phyloP scores from a whole-genome alignment of 2,797 vertebrate genomes.

The Cheirogaleus major region DNA sequence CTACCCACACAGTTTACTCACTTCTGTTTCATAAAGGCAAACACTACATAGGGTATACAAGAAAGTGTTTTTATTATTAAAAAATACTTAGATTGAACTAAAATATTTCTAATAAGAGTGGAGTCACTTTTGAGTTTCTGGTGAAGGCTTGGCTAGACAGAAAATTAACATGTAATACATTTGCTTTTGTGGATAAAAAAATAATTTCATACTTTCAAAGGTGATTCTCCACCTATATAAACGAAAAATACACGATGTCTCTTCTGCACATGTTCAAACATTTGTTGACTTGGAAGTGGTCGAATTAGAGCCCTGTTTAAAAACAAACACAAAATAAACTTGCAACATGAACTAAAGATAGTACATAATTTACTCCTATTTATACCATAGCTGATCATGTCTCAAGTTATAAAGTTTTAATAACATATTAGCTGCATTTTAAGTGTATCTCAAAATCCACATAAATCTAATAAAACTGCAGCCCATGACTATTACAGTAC shows the following conservation, averaged over 20 bases:
- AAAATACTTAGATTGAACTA: not conserved
- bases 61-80: not conserved
- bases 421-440: not conserved
- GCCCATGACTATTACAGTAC: not conserved
- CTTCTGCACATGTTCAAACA: slow-evolving; percentile 94
- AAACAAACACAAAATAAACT: slow-evolving; percentile 25
- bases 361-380: not conserved
- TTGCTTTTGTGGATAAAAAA: not conserved
- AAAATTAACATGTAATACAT: not conserved
- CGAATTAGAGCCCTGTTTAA: slow-evolving; percentile 91
- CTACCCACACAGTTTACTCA: not conserved
- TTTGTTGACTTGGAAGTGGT: slow-evolving; percentile 89
- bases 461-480: not conserved
- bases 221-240: slow-evolving; percentile 94
- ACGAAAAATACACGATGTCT: slow-evolving; percentile 93
- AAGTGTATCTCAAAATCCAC: not conserved
- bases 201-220: slow-evolving; percentile 91
- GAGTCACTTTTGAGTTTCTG: not conserved
- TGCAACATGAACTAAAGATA: not conserved
- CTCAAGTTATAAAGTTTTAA: not conserved
- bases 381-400: not conserved
- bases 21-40: not conserved
- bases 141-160: not conserved
- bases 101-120: not conserved
- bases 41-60: not conserved